These are phyloP conservation scores for Epizoanthus scotinus DNA, from an alignment of 92 coral and sea anemone genomes.

Conservation along the genomic window DNA sequence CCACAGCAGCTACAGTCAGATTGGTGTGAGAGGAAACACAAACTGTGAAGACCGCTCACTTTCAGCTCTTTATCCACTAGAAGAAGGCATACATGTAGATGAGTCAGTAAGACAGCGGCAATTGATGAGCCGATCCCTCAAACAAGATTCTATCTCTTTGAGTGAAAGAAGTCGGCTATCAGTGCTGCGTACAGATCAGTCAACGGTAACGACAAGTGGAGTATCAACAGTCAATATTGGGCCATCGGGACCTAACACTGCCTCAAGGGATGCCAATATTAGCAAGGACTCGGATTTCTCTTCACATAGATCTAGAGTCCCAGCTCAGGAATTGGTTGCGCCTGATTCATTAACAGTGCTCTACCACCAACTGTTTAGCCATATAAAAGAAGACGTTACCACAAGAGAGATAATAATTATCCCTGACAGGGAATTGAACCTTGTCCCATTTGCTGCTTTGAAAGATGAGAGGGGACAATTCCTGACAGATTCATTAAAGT, in stretches of 20 bases:
- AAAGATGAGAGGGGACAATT: background rate
- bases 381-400: slow-evolving; percentile 1
- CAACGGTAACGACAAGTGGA: too few species aligned
- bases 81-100: background rate
- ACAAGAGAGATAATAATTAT: slow-evolving; percentile 41
- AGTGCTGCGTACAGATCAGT: too few species aligned
- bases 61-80: background rate
- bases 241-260: background rate
- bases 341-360: background rate
- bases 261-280: background rate
- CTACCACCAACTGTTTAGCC: background rate
- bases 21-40: too few species aligned
- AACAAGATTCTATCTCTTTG: too few species aligned
- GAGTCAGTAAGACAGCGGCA: background rate
- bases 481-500: slow-evolving; percentile 28
- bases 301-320: background rate
- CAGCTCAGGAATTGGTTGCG: background rate
- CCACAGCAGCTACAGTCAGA: too few species aligned
- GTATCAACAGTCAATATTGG: background rate
- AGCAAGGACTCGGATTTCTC: background rate
- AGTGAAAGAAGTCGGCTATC: too few species aligned
- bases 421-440: slow-evolving; percentile 41
- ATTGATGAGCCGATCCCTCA: too few species aligned
- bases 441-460: slow-evolving; percentile 50
- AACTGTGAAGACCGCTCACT: too few species aligned